Conservation (phyloP, 2,113 vertebrate species). For the Fulica atra region DNA sequence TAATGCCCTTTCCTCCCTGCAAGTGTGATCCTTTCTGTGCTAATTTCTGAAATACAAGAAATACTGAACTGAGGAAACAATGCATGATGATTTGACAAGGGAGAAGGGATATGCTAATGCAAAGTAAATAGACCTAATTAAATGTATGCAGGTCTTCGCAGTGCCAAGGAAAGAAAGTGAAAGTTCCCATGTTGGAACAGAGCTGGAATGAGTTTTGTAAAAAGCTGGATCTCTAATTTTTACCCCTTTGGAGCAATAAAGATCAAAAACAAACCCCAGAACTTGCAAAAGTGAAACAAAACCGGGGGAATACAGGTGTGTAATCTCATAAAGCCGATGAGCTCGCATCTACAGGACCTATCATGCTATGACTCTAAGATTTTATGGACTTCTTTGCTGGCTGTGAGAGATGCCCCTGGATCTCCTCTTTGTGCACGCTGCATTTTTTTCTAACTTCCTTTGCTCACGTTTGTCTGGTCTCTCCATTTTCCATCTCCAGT, state of each 20-base stretch:
- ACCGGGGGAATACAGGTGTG: fast-evolving
- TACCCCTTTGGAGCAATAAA: background rate
- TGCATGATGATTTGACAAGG: background rate
- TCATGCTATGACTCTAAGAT: too few species aligned
- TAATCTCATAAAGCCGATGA: background rate
- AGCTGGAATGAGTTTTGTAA: background rate
- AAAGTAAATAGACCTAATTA: constrained; percentile 31
- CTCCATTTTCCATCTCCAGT: fast-evolving
- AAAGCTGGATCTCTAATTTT: background rate
- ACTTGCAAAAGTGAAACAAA: background rate
- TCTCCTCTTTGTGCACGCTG: background rate
- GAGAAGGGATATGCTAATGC: background rate
- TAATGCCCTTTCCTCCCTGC: background rate
- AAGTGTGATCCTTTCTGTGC: background rate
- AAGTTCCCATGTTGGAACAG: background rate
- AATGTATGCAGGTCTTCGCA: background rate
- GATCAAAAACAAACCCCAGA: background rate
- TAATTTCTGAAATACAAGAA: background rate
- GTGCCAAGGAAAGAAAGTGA: background rate
- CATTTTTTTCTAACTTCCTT: background rate
- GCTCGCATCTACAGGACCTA: background rate
- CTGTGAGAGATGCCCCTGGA: fast-evolving
- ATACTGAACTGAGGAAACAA: background rate
- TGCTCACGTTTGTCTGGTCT: background rate
- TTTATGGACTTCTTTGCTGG: background rate